Conservation (phyloP, 2,888 invertebrate species). For the Incurvaria masculella region DNA sequence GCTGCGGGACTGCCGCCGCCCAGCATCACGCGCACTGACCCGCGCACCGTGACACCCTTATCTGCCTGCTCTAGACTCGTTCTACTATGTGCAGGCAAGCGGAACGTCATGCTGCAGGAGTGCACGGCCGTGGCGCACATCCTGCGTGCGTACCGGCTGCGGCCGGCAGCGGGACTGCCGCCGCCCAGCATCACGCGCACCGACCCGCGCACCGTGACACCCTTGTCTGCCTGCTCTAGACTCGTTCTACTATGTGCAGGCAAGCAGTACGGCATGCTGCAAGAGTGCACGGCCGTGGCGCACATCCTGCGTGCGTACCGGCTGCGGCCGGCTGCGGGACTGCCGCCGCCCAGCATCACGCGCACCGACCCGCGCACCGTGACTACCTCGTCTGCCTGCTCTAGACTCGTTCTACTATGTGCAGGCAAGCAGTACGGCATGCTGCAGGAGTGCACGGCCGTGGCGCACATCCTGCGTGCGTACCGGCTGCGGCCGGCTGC, state of each 20-base stretch:
- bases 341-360: conserved; percentile 18
- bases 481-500: conserved; percentile 25
- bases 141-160: conserved; percentile 26
- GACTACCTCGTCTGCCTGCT: no score
- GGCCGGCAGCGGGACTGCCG: conserved; percentile 18
- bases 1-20: conserved; percentile 15
- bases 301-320: conserved; percentile 29
- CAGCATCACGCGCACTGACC: conserved; percentile 23
- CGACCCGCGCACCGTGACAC: conserved; percentile 30
- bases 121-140: conserved; percentile 34
- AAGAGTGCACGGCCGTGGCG: conserved; percentile 33
- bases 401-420: no score
- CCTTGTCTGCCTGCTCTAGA: no score
- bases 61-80: no score
- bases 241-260: no score
- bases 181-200: conserved; percentile 20
- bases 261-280: conserved; percentile 39
- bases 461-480: conserved; percentile 29
- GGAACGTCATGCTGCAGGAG: conserved; percentile 38
- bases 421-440: conserved; percentile 41
- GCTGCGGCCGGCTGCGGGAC: conserved; percentile 22
- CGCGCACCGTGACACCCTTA: conserved; percentile 29
- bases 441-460: conserved; percentile 35
- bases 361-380: conserved; percentile 28
- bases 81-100: no score